These are phyloP conservation scores for Acrocephalus scirpaceus DNA, from an alignment of 2,797 vertebrate genomes.

Conservation along the genomic window DNA sequence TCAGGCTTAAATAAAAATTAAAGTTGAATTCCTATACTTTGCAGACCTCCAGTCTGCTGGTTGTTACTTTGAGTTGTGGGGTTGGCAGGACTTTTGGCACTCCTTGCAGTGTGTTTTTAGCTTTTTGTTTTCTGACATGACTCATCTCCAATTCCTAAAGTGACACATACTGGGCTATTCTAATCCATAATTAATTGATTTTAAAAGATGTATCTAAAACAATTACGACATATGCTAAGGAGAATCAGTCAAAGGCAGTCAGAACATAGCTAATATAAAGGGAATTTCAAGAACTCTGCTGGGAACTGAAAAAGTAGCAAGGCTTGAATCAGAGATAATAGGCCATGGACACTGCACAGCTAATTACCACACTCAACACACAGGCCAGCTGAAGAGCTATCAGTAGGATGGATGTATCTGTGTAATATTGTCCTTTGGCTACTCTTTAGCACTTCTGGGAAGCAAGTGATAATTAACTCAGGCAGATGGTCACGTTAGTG, in stretches of 20 bases:
- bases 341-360: not conserved
- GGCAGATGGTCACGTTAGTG: not conserved
- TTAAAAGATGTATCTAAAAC: not conserved
- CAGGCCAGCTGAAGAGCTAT: not conserved
- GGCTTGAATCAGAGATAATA: not conserved
- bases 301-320: not conserved
- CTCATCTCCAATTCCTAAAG: not conserved
- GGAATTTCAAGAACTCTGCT: not conserved
- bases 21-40: not conserved
- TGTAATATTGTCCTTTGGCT: not conserved
- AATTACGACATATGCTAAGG: not conserved
- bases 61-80: not conserved
- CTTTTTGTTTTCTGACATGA: not conserved
- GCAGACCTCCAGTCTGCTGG: not conserved
- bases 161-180: not conserved
- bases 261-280: not conserved
- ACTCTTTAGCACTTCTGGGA: not conserved
- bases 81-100: not conserved
- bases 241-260: not conserved
- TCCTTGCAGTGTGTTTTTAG: not conserved
- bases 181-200: not conserved
- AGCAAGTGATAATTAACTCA: not conserved
- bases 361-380: not conserved
- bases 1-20: not conserved
- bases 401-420: not conserved